These are phyloP conservation scores for Ceratotherium simum DNA, from an alignment of 2,113 vertebrate species.

Conservation along the genomic window DNA sequence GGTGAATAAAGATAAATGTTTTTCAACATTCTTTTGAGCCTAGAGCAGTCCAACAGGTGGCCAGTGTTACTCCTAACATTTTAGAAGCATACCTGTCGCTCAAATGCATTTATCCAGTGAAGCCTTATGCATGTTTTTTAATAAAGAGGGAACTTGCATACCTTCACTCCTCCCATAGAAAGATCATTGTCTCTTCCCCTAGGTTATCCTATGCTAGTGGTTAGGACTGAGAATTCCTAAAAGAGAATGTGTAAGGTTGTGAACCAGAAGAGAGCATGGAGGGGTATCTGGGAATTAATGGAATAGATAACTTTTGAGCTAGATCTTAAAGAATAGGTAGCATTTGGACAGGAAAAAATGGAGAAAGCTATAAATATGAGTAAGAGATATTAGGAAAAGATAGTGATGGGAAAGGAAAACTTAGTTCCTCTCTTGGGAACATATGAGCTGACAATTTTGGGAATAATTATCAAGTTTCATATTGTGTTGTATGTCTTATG, in stretches of 20 bases:
- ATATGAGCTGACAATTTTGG: neutral
- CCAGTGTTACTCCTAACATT: neutral
- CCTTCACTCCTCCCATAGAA: neutral
- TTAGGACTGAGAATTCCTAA: neutral
- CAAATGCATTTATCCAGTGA: neutral
- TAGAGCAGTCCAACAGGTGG: too few relatives aligned
- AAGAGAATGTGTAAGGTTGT: neutral
- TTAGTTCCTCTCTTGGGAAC: neutral
- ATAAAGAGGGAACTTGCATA: neutral
- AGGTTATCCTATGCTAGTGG: neutral
- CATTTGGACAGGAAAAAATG: neutral
- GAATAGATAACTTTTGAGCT: neutral
- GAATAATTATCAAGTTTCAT: neutral
- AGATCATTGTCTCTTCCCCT: neutral
- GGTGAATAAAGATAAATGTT: too few relatives aligned
- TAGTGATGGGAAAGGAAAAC: neutral
- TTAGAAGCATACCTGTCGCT: neutral
- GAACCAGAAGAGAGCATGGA: neutral
- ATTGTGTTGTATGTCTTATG: neutral
- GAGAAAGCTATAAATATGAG: neutral
- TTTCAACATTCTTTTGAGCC: too few relatives aligned
- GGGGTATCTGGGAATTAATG: neutral
- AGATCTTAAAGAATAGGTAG: neutral
- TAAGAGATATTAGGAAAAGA: neutral
- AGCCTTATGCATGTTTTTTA: neutral